A percentile compares a stretch with the other conserved stretches of the same genome.
Evolutionary conservation across 2,113 vertebrate species (phyloP).

Genomic region (Danionella cerebrum): DNA sequence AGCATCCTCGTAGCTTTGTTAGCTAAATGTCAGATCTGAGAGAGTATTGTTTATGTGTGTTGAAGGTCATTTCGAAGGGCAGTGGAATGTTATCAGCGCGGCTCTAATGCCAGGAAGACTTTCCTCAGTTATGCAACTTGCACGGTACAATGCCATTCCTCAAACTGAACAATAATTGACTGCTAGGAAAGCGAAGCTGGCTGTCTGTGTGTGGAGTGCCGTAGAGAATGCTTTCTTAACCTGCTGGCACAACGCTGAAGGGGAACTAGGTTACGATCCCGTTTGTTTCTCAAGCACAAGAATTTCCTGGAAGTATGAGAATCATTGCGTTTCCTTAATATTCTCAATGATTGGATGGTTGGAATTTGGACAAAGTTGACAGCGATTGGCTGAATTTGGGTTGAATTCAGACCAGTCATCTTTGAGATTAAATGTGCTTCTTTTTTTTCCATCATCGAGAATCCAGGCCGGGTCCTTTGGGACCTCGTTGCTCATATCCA

Average conservation of each 20-base stretch:
- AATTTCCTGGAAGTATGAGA: background rate
- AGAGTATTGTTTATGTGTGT: background rate
- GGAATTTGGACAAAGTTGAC: background rate
- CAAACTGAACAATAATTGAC: slow-evolving; percentile 24
- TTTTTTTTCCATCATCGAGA: slow-evolving; percentile 14
- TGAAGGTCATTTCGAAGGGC: slow-evolving; percentile 10
- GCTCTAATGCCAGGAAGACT: slow-evolving; percentile 29
- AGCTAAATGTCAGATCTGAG: background rate
- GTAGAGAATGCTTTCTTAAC: slow-evolving; percentile 30
- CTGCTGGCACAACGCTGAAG: slow-evolving; percentile 2
- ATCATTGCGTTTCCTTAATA: too few relatives aligned
- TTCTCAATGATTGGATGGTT: too few relatives aligned
- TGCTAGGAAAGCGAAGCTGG: background rate
- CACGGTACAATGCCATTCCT: slow-evolving; percentile 22
- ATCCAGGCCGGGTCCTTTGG: slow-evolving; percentile 36
- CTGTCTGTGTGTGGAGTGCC: slow-evolving; percentile 3
- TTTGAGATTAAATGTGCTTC: background rate
- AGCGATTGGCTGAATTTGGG: background rate
- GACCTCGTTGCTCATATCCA: slow-evolving; percentile 27
- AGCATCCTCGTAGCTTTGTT: background rate
- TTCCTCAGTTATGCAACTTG: slow-evolving; percentile 20
- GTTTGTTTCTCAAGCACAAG: background rate
- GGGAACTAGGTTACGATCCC: slow-evolving; percentile 2
- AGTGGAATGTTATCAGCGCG: slow-evolving; percentile 33
- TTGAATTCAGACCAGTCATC: slow-evolving; percentile 13